phyloP scores from a whole-genome alignment of 2,113 vertebrate genomes.

The Abramis brama region DNA sequence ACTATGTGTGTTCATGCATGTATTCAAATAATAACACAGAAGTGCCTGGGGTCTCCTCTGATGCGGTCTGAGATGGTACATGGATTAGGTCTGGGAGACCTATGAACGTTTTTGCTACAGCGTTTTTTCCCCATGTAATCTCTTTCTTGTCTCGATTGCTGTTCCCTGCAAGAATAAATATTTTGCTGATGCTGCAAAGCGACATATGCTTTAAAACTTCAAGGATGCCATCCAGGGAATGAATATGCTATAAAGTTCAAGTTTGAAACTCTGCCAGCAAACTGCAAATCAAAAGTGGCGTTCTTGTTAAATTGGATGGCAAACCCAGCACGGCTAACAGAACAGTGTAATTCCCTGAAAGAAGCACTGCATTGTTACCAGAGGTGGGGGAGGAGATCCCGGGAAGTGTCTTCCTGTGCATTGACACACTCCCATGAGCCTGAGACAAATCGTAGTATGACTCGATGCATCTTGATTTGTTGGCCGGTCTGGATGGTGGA shows the following conservation, averaged over 20 bases:
- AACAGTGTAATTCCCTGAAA: background rate
- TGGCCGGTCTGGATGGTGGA: background rate
- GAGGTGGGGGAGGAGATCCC: background rate
- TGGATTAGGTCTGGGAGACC: background rate
- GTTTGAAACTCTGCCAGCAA: conserved; percentile 9
- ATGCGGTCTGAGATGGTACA: background rate
- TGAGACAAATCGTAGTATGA: background rate
- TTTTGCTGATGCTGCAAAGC: background rate
- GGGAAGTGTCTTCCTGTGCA: background rate
- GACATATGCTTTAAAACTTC: conserved; percentile 18
- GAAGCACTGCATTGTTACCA: background rate
- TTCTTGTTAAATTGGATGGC: conserved; percentile 30
- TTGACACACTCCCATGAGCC: background rate
- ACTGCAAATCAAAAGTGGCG: conserved; percentile 28
- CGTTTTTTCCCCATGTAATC: background rate
- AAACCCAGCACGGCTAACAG: conserved; percentile 8
- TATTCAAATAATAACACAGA: conserved; percentile 18
- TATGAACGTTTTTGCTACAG: background rate
- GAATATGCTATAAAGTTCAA: conserved; percentile 25
- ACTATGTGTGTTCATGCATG: conserved; percentile 6
- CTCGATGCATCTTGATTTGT: background rate
- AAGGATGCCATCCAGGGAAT: conserved; percentile 5
- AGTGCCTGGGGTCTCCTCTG: background rate
- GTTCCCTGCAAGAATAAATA: background rate
- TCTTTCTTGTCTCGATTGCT: background rate